A percentile compares a stretch with the other conserved stretches of the same genome.
Conservation (phyloP, 2,113 vertebrate species). For the Conger conger region DNA sequence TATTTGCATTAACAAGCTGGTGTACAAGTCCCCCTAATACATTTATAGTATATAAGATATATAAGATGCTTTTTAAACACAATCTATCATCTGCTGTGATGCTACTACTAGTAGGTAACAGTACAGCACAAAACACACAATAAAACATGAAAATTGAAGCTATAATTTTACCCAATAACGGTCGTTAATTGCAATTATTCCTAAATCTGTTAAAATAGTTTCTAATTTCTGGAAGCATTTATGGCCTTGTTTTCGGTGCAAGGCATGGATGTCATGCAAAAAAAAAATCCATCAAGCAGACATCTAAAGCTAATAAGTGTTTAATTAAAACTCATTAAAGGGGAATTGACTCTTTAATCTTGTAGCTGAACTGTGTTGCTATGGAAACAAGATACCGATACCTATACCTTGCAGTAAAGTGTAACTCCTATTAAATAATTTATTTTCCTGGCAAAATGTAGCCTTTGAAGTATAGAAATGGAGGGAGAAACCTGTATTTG, state of each 20-base stretch:
- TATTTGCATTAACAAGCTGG: too few relatives aligned
- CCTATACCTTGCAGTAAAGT: conserved; percentile 23
- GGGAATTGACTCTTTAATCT: conserved; percentile 49
- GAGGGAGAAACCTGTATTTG: background rate
- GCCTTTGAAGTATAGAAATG: conserved; percentile 23
- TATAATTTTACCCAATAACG: background rate
- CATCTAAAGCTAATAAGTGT: conserved; percentile 59
- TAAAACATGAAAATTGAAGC: background rate
- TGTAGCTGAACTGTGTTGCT: conserved; percentile 34
- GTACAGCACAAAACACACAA: background rate
- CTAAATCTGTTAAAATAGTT: conserved; percentile 35
- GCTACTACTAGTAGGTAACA: background rate
- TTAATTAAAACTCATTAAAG: conserved; percentile 63
- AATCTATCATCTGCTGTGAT: background rate
- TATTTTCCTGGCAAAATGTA: conserved; percentile 7
- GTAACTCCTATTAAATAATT: conserved; percentile 17
- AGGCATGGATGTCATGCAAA: conserved; percentile 31
- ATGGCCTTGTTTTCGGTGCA: conserved; percentile 38
- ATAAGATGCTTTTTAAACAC: background rate
- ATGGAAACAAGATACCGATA: conserved; percentile 43
- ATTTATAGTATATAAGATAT: too few relatives aligned
- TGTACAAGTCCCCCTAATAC: too few relatives aligned
- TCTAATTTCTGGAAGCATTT: conserved; percentile 48
- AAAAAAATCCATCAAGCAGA: conserved; percentile 50
- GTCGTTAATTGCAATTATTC: background rate